phyloP scores from a whole-genome alignment of 1,140 invertebrate genomes.

The Trachymyrmex septentrionalis region DNA sequence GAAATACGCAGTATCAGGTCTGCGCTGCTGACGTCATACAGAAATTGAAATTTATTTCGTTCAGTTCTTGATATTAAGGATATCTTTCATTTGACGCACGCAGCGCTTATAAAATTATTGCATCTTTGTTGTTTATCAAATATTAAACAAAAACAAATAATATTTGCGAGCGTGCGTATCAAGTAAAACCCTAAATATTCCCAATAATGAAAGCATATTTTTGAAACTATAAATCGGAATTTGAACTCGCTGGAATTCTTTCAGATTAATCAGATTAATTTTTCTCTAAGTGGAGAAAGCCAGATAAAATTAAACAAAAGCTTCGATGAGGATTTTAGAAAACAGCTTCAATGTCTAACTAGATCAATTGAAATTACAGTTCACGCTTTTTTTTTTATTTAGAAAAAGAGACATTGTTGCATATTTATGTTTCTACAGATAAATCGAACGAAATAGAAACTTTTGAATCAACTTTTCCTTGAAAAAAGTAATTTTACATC shows the following conservation, averaged over 20 bases:
- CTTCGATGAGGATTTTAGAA: not conserved
- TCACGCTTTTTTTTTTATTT: not conserved
- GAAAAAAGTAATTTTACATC: not conserved
- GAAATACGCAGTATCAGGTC: slow-evolving; percentile 17
- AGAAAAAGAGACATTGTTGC: not conserved
- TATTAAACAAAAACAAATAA: no score
- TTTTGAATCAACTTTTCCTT: not conserved
- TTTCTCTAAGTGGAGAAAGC: not conserved
- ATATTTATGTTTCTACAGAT: not conserved
- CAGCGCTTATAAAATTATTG: no score
- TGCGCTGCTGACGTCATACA: slow-evolving; percentile 18
- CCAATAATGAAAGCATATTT: not conserved
- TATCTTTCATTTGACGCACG: no score
- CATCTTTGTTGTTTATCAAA: no score
- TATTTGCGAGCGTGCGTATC: no score
- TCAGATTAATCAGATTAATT: not conserved
- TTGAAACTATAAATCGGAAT: not conserved
- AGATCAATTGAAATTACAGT: not conserved
- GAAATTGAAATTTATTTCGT: slow-evolving; percentile 4
- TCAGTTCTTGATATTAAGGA: not conserved
- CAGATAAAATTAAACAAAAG: not conserved
- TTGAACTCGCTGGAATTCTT: not conserved
- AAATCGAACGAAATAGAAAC: not conserved
- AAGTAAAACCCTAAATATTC: not conserved
- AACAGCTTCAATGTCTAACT: not conserved